These are phyloP conservation scores for Diacarnus erythraeanus DNA, from an alignment of 37 sponge, comb jelly and placozoan genomes.

Conservation along the genomic window DNA sequence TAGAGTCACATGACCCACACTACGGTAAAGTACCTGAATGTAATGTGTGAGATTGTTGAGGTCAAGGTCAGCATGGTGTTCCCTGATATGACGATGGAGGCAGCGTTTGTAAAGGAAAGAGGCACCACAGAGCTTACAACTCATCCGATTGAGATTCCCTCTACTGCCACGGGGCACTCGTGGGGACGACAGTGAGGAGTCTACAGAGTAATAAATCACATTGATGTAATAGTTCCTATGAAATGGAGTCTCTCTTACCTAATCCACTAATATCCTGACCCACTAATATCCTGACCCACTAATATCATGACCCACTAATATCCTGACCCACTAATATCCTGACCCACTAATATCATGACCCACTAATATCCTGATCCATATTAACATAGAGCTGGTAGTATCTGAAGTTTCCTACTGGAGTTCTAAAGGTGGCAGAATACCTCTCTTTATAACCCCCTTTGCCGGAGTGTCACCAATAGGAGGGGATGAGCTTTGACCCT, in stretches of 20 bases:
- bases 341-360: not conserved
- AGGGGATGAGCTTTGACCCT: not conserved
- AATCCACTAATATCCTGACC: too few species aligned
- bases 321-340: not conserved
- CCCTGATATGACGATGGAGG: constrained; percentile 59
- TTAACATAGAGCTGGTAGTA: too few species aligned
- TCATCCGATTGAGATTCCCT: constrained; percentile 25
- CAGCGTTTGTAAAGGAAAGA: constrained; percentile 56
- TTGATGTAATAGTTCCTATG: too few species aligned
- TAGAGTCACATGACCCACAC: too few species aligned
- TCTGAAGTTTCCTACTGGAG: too few species aligned
- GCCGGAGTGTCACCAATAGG: not conserved
- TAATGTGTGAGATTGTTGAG: constrained; percentile 34
- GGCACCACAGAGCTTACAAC: constrained; percentile 57
- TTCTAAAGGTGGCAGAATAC: too few species aligned
- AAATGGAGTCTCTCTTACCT: too few species aligned
- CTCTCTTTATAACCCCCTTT: not conserved
- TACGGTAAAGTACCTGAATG: constrained; percentile 25
- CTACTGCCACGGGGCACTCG: not conserved
- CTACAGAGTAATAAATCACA: too few species aligned
- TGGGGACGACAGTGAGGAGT: not conserved
- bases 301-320: not conserved
- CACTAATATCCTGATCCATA: too few species aligned
- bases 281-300: too few species aligned
- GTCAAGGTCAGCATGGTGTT: constrained; percentile 40